Evolutionary conservation across 2,888 invertebrate species (phyloP).

Genomic region (Cephus rjabovi): DNA sequence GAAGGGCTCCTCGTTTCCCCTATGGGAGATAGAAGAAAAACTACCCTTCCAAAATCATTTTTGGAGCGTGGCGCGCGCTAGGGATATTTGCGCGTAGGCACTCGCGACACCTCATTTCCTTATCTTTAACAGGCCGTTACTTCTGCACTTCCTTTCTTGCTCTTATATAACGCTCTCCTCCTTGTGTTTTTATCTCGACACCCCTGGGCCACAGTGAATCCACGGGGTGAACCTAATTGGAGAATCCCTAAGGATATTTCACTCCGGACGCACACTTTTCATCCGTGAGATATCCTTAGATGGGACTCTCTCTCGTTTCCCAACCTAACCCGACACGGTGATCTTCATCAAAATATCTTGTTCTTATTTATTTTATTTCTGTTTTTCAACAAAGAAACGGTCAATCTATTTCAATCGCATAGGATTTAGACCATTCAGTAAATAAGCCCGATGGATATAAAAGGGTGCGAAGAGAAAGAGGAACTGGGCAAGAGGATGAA

Average conservation of each 20-base stretch:
- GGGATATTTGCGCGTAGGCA: slow-evolving; percentile 26
- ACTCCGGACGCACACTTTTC: neutral
- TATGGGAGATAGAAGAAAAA: slow-evolving; percentile 27
- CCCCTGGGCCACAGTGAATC: slow-evolving; percentile 18
- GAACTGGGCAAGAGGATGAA: too few relatives aligned
- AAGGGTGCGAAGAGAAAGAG: too few relatives aligned
- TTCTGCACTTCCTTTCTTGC: slow-evolving; percentile 31
- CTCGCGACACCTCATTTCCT: slow-evolving; percentile 66
- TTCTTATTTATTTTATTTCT: too few relatives aligned
- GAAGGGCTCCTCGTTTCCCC: slow-evolving; percentile 37
- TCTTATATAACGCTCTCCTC: slow-evolving; percentile 22
- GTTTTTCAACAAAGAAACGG: too few relatives aligned
- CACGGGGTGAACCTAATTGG: slow-evolving; percentile 22
- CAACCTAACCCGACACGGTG: too few relatives aligned
- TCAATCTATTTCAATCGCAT: too few relatives aligned
- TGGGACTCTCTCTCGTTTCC: too few relatives aligned
- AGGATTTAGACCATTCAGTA: too few relatives aligned
- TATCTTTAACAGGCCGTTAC: slow-evolving; percentile 67
- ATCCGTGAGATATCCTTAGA: neutral
- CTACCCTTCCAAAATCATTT: slow-evolving; percentile 12
- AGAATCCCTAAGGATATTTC: neutral
- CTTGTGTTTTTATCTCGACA: slow-evolving; percentile 21
- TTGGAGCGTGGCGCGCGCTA: too few relatives aligned
- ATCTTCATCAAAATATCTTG: too few relatives aligned
- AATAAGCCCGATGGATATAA: too few relatives aligned